Base-by-base conservation (phyloP, 1,140 invertebrate genomes). In the Venustaconcha ellipsiformis region DNA sequence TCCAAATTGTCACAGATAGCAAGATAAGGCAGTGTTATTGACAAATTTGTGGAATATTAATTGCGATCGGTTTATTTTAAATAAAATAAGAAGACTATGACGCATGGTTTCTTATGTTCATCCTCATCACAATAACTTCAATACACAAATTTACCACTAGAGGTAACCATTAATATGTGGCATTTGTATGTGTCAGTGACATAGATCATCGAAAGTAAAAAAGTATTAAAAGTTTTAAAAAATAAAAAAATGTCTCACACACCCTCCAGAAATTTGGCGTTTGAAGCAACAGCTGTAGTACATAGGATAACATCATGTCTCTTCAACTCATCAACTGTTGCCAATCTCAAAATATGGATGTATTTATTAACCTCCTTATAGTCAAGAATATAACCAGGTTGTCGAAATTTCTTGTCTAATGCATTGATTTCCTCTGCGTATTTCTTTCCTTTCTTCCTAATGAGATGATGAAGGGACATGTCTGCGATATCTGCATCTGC, bases 391-490 rank as follows among this genome's bases (percentile, higher is more conserved):
- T 67, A 64, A 1, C 48, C 72, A 15, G 62, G 70, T 37, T 67
- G 14, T 57, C 26, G 62, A 56, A 83, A 83, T 15, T 67, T 62
- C 30, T 71, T 72, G 58, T 86, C 82, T 57, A 74, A 80, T 8
- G 48, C 66, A 23, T 57, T 74, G 1, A 86, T 80, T 60, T 83
- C 75, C 23, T 79, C 76, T 12, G 82, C 80, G 68, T 79, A 73
- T 0, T 71, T 76, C 37, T 83, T 83, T 14, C 79, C 83, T 64
- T 76, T 66, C 57, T 78, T 18, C n/a, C 84, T 60, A 20, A 86
- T 83, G 0, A 83, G 55, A 59, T 82, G 78, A 70, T 86, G 84
- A n/a, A 84, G 74, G 8, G 83, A 62, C 14, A 84, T 70, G 23
- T 76, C 37, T 56, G 71, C 23, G 17, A 86, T 63, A 20, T 72